phyloP scores from a whole-genome alignment of 2,797 vertebrate genomes.

The Manis javanica region DNA sequence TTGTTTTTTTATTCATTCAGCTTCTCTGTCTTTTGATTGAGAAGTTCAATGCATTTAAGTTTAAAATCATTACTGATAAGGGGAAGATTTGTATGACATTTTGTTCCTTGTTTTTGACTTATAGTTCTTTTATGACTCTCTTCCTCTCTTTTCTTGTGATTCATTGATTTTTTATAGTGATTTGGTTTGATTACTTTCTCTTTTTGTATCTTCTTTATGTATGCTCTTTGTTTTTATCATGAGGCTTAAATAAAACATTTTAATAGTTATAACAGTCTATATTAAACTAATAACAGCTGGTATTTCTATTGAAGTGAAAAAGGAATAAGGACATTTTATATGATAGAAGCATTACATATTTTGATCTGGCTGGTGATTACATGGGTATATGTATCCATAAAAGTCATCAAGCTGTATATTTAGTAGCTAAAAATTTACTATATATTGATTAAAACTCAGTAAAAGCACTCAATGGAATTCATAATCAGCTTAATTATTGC shows the following conservation, averaged over 20 bases:
- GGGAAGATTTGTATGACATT: background rate
- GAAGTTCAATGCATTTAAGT: background rate
- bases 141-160: background rate
- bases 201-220: background rate
- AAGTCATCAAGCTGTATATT: background rate
- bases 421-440: background rate
- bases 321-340: background rate
- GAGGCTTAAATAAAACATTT: background rate
- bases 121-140: background rate
- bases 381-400: background rate
- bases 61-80: background rate
- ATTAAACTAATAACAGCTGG: background rate
- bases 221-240: background rate
- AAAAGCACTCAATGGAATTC: background rate
- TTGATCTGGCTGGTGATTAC: background rate
- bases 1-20: background rate
- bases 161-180: background rate
- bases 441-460: background rate
- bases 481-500: background rate
- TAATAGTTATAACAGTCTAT: background rate
- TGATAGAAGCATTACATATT: background rate
- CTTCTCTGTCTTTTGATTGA: background rate
- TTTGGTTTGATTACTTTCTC: background rate
- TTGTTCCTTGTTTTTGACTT: background rate
- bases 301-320: background rate